Base-by-base conservation (phyloP, 2,113 vertebrate genomes). In the Takifugu bimaculatus region DNA sequence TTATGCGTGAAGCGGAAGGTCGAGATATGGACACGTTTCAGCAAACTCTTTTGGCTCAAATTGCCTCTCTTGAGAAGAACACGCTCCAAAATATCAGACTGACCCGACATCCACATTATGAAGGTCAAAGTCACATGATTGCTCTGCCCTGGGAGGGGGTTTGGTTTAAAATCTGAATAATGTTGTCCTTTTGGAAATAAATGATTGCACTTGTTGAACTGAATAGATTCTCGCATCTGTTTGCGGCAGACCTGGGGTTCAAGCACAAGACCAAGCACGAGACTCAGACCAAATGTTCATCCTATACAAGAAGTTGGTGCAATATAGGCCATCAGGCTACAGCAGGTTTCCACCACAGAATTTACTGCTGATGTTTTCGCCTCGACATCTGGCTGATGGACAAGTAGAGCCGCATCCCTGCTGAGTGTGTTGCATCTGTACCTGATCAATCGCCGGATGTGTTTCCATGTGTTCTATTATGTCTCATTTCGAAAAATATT, bases 391-490 rank as follows among this genome's bases (percentile, higher is more conserved):
- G 67, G 73, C 52, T 77, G 60, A 58, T 69, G 54, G 57, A 76
- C 43, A 65, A 15, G 1, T 4, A 3, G 28, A 2, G 5, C 64
- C 32, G 6, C 20, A 54, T 74, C 70, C 67, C 70, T 53, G 54
- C 50, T 39, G 35, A 39, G 9, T 10, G 7, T 39, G 70, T 51
- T 77, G 44, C 45, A 54, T 54, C 61, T 75, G 65, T 53, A 60
- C 51, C 57, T 80, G 65, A 78, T 78, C 54, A 70, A 73, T 60
- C 68, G 60, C 63, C 13, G 28, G 49, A 75, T 60, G 64, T 66
- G 74, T 71, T 73, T 80, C 71, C 55, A 60, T 15, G 65, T 50
- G 43, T 49, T 69, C 43, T 59, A 32, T 32, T 32, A 32, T 32
- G 29, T 32, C 29, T 32, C 6, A 39, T 11, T 39, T 39, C 20